Base-by-base conservation (phyloP, 2,888 invertebrate species). In the Lithophane leautieri region DNA sequence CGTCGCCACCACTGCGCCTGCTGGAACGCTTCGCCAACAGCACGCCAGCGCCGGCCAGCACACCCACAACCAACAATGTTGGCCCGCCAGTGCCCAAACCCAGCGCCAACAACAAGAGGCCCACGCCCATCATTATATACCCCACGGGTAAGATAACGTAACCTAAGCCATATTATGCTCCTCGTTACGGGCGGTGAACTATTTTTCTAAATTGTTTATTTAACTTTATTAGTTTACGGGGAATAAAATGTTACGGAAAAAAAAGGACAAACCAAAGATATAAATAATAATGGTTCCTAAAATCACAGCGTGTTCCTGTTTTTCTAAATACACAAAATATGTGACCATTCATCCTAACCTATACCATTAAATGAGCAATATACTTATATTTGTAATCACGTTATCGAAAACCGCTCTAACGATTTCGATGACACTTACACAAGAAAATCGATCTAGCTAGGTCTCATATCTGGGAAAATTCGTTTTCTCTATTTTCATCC, bases 71-170 rank as follows among this genome's bases (percentile, higher is more conserved):
- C 34, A 88, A 92, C 63, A 90, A 87, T 83, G 91, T 90, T 73
- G 91, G 91, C 19, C 86, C 91, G 12, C 79, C 90, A 6, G 93
- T 93, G 22, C 93, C 92, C 74, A 95, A 95, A 81, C 91, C 93
- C 61, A 91, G 87, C 76, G 86, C 93, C 76, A 94, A 93, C 88
- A 98, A 97, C 90, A 98, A 98, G 93, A 97, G 98, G 89, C 98
- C 98, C 79, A 97, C 94, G 11, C 94, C 98, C 50, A 97, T 98
- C 90, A 97, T 98, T 88, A 97, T 98, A 76, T 91, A 92, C 68
- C 91, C 92, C 22, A 89, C 91, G 25, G 91, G 91, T 91, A 82
- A 82, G 73, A 28, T 44, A 44, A 16, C 9, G 3, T 25, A 14
- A n/a, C 34, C 1, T 58, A 34, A 67, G n/a, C n/a, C 11, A 19